Conservation (phyloP, 92 coral and sea anemone genomes). For the Paragorgia papillata region DNA sequence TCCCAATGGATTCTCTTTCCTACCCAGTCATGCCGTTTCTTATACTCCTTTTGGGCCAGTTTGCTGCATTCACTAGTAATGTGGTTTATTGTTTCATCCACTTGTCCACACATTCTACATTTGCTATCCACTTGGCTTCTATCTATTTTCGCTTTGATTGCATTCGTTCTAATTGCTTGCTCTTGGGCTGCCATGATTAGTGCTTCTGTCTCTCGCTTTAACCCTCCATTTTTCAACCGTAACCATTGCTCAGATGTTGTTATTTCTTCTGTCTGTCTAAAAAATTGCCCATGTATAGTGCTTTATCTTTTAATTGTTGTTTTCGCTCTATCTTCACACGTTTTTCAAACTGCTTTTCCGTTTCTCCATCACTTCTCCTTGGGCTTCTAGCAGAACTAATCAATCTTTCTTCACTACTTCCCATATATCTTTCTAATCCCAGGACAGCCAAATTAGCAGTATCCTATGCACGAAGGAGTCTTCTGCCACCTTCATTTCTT, state of each 20-base stretch:
- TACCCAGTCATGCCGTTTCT: slow-evolving; percentile 51
- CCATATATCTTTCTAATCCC: slow-evolving; percentile 32
- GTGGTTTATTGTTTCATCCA: slow-evolving; percentile 47
- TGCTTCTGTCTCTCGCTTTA: slow-evolving; percentile 47
- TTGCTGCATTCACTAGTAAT: slow-evolving; percentile 38
- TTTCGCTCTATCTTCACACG: slow-evolving; percentile 19
- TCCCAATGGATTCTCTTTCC: slow-evolving; percentile 53
- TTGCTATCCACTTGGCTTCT: slow-evolving; percentile 36
- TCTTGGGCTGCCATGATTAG: slow-evolving; percentile 50
- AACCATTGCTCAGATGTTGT: slow-evolving; percentile 7
- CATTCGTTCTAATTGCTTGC: slow-evolving; percentile 48
- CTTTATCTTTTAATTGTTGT: slow-evolving; percentile 52
- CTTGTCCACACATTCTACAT: slow-evolving; percentile 40
- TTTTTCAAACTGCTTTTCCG: slow-evolving; percentile 36
- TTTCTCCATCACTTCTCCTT: too few species aligned
- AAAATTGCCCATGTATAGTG: slow-evolving; percentile 57
- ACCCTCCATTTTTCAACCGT: slow-evolving; percentile 29
- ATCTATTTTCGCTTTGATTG: slow-evolving; percentile 40
- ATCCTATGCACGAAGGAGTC: neutral
- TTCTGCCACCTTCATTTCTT: slow-evolving; percentile 17
- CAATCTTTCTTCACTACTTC: slow-evolving; percentile 22
- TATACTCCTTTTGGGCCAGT: slow-evolving; percentile 38
- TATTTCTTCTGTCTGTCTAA: slow-evolving; percentile 36
- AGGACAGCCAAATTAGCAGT: neutral
- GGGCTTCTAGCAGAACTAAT: slow-evolving; percentile 17